Conservation (phyloP, 2,113 vertebrate genomes). For the Hemibagrus wyckioides region DNA sequence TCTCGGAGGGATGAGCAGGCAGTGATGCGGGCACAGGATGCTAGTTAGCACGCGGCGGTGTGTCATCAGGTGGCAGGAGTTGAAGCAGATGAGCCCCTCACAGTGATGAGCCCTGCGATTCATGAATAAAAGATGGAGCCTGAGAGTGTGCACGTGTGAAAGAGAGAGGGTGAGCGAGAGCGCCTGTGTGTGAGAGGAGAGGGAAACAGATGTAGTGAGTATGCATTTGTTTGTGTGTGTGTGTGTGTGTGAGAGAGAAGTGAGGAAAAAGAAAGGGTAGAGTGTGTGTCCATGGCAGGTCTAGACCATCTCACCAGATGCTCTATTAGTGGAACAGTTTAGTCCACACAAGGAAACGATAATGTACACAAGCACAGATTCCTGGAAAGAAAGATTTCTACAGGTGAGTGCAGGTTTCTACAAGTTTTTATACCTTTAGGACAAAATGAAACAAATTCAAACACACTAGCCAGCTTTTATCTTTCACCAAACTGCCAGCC, state of each 20-base stretch:
- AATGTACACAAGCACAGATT: background rate
- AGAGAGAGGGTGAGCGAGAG: slow-evolving; percentile 12
- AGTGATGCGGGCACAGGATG: slow-evolving; percentile 24
- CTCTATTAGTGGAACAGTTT: slow-evolving; percentile 16
- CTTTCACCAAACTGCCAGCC: background rate
- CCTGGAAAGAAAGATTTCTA: background rate
- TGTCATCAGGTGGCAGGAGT: slow-evolving; percentile 60
- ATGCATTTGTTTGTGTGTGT: background rate
- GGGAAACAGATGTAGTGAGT: background rate
- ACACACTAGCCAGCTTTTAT: background rate
- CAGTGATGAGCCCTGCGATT: slow-evolving; percentile 55
- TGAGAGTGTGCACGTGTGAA: slow-evolving; percentile 14
- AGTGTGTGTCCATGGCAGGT: background rate
- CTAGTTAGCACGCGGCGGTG: slow-evolving; percentile 42
- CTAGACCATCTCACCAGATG: background rate
- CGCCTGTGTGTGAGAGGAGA: slow-evolving; percentile 5
- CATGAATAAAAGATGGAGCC: slow-evolving; percentile 64
- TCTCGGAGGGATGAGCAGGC: slow-evolving; percentile 24
- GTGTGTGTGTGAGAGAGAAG: too few relatives aligned
- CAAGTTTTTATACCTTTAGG: background rate
- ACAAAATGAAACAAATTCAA: background rate
- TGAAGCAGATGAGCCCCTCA: slow-evolving; percentile 56
- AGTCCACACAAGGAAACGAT: background rate
- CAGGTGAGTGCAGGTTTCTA: background rate
- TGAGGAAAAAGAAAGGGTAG: background rate